Conservation (phyloP, 2,797 vertebrate genomes). For the Rhinichthys osculus region DNA sequence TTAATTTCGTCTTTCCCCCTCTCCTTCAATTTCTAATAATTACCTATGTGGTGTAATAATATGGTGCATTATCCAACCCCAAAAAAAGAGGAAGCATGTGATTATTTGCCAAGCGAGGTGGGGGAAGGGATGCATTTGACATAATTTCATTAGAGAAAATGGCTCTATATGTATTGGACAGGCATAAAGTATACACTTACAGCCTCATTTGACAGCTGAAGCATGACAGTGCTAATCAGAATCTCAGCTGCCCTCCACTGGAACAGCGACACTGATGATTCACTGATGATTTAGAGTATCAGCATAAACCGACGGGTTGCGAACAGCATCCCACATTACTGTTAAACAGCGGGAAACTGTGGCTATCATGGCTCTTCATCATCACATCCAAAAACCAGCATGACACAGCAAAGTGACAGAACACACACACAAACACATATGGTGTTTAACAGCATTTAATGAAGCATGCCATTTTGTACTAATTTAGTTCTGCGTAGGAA, state of each 20-base stretch:
- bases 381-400: slow-evolving; percentile 8
- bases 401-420: slow-evolving; percentile 26
- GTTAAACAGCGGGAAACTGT: slow-evolving; percentile 17
- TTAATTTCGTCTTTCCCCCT: background rate
- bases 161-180: slow-evolving; percentile 44
- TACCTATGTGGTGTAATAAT: background rate
- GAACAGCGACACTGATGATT: slow-evolving; percentile 30
- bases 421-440: background rate
- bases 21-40: slow-evolving; percentile 14
- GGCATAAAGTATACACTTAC: slow-evolving; percentile 60
- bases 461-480: background rate
- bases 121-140: slow-evolving; percentile 52
- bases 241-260: slow-evolving; percentile 31
- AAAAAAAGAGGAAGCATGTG: slow-evolving; percentile 44
- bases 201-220: slow-evolving; percentile 64
- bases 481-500: background rate
- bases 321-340: background rate
- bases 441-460: slow-evolving; percentile 21
- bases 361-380: slow-evolving; percentile 19
- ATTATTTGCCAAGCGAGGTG: slow-evolving; percentile 1
- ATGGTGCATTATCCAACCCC: slow-evolving; percentile 69
- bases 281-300: slow-evolving; percentile 39
- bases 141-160: slow-evolving; percentile 69
- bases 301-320: background rate
- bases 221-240: slow-evolving; percentile 66